Evolutionary conservation across 1,140 invertebrate genomes (phyloP).

Genomic region (Hirudo medicinalis): DNA sequence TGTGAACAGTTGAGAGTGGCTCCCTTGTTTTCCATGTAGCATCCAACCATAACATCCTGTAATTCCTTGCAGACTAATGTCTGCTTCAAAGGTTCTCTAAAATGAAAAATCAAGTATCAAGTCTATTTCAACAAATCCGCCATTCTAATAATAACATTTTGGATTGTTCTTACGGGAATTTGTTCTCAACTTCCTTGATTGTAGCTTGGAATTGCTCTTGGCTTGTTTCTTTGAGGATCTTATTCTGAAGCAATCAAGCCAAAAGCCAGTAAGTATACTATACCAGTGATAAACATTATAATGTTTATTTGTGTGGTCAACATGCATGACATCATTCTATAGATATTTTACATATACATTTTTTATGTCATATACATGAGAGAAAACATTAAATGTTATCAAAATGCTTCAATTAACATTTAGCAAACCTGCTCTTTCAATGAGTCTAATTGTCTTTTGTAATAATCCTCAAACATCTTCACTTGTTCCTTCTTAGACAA

Average conservation of each 20-base stretch:
- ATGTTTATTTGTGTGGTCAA: neutral
- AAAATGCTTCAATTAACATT: neutral
- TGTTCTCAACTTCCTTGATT: neutral
- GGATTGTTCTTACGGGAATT: neutral
- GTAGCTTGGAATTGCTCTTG: neutral
- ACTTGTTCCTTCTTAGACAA: conserved; percentile 6
- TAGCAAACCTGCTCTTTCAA: neutral
- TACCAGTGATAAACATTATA: neutral
- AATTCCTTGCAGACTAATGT: neutral
- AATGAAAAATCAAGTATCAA: neutral
- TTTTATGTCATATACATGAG: conserved; percentile 3
- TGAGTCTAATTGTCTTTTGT: neutral
- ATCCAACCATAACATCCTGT: neutral
- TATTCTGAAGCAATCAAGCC: neutral
- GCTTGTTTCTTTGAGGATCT: conserved; percentile 9
- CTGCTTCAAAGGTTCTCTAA: conserved; percentile 1
- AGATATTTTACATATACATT: neutral
- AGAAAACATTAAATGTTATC: neutral
- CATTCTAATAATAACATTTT: neutral
- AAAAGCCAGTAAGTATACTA: neutral
- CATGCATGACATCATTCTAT: neutral
- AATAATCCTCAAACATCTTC: conserved; percentile 6
- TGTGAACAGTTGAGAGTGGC: neutral
- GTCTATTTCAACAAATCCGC: neutral
- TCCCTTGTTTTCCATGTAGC: neutral